Evolutionary conservation across 23 tunicate genomes (phyloP).

Genomic region (Corella eumyota): DNA sequence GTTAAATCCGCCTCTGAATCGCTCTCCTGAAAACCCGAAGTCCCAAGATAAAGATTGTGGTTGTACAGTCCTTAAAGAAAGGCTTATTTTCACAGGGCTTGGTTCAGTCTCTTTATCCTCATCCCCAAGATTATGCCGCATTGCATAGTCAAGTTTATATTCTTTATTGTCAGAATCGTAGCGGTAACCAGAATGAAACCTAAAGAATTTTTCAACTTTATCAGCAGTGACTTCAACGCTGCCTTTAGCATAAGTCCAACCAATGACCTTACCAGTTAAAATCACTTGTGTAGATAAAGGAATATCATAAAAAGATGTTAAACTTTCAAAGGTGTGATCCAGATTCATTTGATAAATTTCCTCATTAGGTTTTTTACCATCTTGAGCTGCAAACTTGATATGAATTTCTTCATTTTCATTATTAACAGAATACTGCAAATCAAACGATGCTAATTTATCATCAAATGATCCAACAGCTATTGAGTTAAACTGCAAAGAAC

Average conservation of each 20-base stretch:
- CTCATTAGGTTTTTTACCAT: background rate
- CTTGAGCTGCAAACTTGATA: background rate
- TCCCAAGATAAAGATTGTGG: constrained; percentile 1
- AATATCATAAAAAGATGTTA: background rate
- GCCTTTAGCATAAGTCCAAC: constrained; percentile 6
- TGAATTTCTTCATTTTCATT: background rate
- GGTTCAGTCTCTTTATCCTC: background rate
- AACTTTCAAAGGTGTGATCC: background rate
- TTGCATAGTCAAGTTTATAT: constrained; percentile 2
- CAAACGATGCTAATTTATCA: background rate
- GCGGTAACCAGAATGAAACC: constrained; percentile 4
- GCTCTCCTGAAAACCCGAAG: constrained; percentile 7
- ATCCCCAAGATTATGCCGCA: constrained; percentile 5
- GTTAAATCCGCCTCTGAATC: constrained; percentile 1
- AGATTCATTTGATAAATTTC: constrained; percentile 4
- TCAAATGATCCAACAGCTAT: no score
- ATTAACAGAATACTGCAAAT: background rate
- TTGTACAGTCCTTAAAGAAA: background rate
- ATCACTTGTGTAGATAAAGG: background rate
- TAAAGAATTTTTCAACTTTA: constrained; percentile 2
- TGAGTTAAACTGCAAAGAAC: no score
- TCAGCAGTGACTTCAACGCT: background rate
- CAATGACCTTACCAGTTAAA: constrained; percentile 5
- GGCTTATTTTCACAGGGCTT: background rate
- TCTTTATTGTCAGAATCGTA: background rate